Evolutionary conservation across 2,797 vertebrate species (phyloP), one percentile per base, ranked within the genome.

Genomic region (Esox lucius): DNA sequence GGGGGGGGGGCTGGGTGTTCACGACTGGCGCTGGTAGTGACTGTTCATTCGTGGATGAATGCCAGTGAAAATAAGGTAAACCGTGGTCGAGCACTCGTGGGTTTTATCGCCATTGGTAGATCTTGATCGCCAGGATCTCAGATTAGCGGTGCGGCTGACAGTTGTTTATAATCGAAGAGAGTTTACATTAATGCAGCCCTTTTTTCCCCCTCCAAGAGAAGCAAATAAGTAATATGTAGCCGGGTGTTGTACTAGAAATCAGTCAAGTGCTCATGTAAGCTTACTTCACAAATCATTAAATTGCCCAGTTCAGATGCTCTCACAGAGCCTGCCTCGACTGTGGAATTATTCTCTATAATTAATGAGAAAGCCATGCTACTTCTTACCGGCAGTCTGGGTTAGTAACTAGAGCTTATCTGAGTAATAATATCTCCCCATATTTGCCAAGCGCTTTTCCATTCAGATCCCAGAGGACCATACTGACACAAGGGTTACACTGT

Each of bases 311-410:
- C 35, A 73, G 78, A 75, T 42, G 4, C 69, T 35, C 69, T 70
- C 73, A 75, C 0, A 71, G 84, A 87, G 87, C 91, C 88, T 46
- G 42, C 42, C 6, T 46, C 42, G 79, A 85, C 94, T 94, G 91
- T 93, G 96, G 97, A 97, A 97, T 94, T 94, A 95, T 95, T 87
- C 82, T 98, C 90, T 92, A 96, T 98, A 96, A 99, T 99, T 97
- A 83, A 99, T 95, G 90, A 90, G 94, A 89, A 93, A 94, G 42
- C 91, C 64, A 24, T 93, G 93, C 94, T 92, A 62, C 72, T 92
- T 94, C 92, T 91, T 92, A 93, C 94, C 93, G 92, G 92, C 93
- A 92, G 92, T 89, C 90, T 84, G 0, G 81, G 81, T 39, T 80
- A 83, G 97, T 96, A 99, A 98, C 92, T 83, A 81, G 96, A 98